Conservation (phyloP, 2,888 invertebrate genomes). For the Malacosoma neustria region DNA sequence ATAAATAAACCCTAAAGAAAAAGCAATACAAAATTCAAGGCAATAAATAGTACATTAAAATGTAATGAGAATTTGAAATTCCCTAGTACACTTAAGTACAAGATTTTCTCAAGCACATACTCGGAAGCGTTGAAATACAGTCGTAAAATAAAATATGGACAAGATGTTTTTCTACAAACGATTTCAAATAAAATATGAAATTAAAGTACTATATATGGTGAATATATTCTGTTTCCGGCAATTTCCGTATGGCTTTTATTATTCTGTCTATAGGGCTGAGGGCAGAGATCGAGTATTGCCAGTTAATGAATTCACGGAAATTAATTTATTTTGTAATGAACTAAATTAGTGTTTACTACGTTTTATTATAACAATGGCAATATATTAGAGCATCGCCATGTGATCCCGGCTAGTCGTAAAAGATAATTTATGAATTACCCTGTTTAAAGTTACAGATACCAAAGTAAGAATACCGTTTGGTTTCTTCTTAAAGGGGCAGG, state of each 20-base stretch:
- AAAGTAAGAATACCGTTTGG: no score
- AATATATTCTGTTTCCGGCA: neutral
- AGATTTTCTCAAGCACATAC: neutral
- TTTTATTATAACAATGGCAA: no score
- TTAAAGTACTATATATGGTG: constrained; percentile 3
- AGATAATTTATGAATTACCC: no score
- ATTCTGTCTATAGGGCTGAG: constrained; percentile 6
- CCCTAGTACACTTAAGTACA: neutral
- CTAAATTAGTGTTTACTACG: no score
- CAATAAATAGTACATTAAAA: neutral
- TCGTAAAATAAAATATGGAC: neutral
- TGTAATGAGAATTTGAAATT: neutral
- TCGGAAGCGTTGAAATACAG: neutral
- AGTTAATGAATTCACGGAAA: no score
- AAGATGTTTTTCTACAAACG: constrained; percentile 3
- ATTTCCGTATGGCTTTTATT: constrained; percentile 5
- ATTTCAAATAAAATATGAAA: constrained; percentile 8
- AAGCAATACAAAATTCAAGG: no score
- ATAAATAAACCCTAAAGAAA: no score
- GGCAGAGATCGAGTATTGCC: neutral
- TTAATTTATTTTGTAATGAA: no score
- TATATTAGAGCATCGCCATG: no score
- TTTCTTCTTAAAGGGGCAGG: no score
- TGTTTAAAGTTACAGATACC: no score
- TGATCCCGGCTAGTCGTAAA: no score